Conservation (phyloP, 35 echinoderm and acorn worm genomes). For the Heliocidaris erythrogramma region DNA sequence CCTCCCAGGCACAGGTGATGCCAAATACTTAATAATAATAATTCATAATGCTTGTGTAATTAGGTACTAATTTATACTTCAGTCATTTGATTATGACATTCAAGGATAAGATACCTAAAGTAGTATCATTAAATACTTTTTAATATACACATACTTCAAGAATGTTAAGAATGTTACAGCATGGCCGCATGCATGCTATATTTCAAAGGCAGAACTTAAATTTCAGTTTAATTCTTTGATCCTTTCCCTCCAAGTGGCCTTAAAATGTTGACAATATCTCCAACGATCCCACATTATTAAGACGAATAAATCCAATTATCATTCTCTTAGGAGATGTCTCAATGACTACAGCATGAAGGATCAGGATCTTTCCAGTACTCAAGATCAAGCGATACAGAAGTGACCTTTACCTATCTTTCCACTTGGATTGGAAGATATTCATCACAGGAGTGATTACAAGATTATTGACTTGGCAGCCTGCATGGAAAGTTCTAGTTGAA, state of each 20-base stretch:
- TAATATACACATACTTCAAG: neutral
- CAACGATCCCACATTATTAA: neutral
- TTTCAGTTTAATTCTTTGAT: neutral
- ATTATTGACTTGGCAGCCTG: neutral
- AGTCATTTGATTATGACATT: too few relatives aligned
- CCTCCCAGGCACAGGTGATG: too few relatives aligned
- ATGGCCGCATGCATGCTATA: too few relatives aligned
- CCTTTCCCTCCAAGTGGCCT: neutral
- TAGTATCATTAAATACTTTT: too few relatives aligned
- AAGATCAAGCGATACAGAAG: neutral
- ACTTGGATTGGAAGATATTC: neutral
- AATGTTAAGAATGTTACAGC: neutral
- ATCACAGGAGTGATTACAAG: neutral
- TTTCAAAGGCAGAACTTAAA: neutral
- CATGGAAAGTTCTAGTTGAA: neutral
- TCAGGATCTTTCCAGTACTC: neutral
- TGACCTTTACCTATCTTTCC: neutral
- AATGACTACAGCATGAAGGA: neutral
- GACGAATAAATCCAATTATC: constrained; percentile 3
- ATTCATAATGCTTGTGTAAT: too few relatives aligned
- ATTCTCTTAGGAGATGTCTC: neutral
- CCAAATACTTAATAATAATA: too few relatives aligned
- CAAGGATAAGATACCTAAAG: too few relatives aligned
- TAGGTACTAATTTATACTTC: too few relatives aligned
- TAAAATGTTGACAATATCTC: neutral